phyloP scores from a whole-genome alignment of 1,140 invertebrate species.

The Phenacoccus solenopsis region DNA sequence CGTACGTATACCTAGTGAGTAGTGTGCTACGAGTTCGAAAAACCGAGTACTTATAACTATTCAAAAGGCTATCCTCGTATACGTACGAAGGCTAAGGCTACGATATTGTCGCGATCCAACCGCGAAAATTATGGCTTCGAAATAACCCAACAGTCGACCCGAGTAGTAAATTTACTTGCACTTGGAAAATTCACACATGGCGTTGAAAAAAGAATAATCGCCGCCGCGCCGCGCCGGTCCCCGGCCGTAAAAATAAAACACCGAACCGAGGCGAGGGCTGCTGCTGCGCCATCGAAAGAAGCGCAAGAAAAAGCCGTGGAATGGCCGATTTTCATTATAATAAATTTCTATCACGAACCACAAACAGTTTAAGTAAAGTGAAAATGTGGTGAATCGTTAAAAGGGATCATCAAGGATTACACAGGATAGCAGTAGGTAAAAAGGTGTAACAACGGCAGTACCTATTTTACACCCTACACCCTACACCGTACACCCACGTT shows the following conservation, averaged over 20 bases:
- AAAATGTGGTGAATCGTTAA: constrained; percentile 15
- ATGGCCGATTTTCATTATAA: constrained; percentile 10
- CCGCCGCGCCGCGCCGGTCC: no score
- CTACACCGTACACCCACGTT: no score
- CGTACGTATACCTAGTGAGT: no score
- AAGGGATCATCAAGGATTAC: constrained; percentile 14
- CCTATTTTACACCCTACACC: no score
- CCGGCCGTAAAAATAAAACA: no score
- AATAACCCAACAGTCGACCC: background rate
- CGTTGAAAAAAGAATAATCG: background rate
- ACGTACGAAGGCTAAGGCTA: no score
- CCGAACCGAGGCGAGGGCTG: no score
- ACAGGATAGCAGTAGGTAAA: background rate
- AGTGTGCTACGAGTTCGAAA: no score
- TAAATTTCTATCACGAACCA: constrained; percentile 5
- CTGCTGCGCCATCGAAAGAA: background rate
- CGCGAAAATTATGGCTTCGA: background rate
- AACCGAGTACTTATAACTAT: no score
- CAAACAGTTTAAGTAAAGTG: constrained; percentile 12
- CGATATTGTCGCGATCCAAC: background rate
- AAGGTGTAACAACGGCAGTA: background rate
- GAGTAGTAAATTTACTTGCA: background rate
- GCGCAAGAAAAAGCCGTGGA: background rate
- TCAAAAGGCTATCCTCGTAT: background rate
- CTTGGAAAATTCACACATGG: background rate